These are phyloP conservation scores for Myotis davidii DNA, from an alignment of 2,113 vertebrate genomes.

Conservation along the genomic window DNA sequence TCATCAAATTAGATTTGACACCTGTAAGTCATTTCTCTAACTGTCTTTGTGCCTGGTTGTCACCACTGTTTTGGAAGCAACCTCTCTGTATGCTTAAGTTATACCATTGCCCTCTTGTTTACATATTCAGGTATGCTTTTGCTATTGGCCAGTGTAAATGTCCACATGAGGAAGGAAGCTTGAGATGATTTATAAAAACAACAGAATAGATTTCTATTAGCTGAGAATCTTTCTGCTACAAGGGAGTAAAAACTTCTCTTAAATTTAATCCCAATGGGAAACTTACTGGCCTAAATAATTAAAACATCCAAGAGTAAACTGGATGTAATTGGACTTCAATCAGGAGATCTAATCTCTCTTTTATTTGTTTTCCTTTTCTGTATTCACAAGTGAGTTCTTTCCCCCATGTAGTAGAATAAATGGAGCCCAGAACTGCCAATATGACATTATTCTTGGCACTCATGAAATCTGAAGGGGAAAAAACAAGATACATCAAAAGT, in stretches of 20 bases:
- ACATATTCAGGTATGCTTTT: not conserved
- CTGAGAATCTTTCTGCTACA: not conserved
- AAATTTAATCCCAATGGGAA: not conserved
- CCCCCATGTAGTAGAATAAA: not conserved
- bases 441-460: not conserved
- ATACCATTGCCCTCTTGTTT: not conserved
- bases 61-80: not conserved
- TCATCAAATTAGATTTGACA: not conserved
- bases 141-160: not conserved
- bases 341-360: not conserved
- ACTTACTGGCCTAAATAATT: not conserved
- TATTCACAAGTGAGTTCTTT: not conserved
- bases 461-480: not conserved
- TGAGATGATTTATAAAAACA: not conserved
- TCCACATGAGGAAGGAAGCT: not conserved
- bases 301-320: not conserved
- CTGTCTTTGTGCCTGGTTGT: not conserved
- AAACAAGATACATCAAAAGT: not conserved
- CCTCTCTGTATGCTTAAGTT: not conserved
- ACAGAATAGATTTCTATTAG: not conserved
- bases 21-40: not conserved
- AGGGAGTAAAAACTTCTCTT: not conserved
- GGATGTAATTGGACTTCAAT: not conserved
- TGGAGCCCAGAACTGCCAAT: not conserved
- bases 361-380: not conserved